These are phyloP conservation scores for Aphis gossypii DNA, from an alignment of 1,140 invertebrate genomes.

Conservation along the genomic window DNA sequence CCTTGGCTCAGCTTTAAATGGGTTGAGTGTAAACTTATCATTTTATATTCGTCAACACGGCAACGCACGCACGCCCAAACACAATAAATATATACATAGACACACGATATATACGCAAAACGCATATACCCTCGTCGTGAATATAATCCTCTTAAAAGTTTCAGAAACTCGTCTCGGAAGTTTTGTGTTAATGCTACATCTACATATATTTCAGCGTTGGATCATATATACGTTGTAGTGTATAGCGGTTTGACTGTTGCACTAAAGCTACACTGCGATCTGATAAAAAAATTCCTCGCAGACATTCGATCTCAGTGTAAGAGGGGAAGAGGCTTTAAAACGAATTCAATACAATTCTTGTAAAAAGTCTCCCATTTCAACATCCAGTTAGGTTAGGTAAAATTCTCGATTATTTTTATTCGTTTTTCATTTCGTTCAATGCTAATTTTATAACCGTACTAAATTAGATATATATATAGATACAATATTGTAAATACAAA, in stretches of 20 bases:
- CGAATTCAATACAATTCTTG: not conserved
- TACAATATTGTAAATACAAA: not conserved
- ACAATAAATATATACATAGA: not conserved
- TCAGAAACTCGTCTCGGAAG: not conserved
- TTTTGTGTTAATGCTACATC: not conserved
- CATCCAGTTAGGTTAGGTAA: not conserved
- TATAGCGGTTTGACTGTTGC: not conserved
- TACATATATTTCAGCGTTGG: not conserved
- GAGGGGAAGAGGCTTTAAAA: too few species aligned
- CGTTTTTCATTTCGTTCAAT: not conserved
- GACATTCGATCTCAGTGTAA: not conserved
- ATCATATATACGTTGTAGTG: not conserved
- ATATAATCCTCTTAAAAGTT: not conserved
- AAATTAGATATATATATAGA: too few species aligned
- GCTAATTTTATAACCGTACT: not conserved
- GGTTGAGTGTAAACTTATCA: not conserved
- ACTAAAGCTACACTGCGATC: not conserved
- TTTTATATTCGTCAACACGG: not conserved
- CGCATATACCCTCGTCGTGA: not conserved
- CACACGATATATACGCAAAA: too few species aligned
- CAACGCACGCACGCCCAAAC: not conserved
- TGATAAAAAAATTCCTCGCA: not conserved
- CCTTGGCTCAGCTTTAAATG: not conserved
- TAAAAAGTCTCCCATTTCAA: not conserved
- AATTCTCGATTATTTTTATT: too few species aligned